Conservation (phyloP, 2,797 vertebrate species). For the Fistularia tabacaria region DNA sequence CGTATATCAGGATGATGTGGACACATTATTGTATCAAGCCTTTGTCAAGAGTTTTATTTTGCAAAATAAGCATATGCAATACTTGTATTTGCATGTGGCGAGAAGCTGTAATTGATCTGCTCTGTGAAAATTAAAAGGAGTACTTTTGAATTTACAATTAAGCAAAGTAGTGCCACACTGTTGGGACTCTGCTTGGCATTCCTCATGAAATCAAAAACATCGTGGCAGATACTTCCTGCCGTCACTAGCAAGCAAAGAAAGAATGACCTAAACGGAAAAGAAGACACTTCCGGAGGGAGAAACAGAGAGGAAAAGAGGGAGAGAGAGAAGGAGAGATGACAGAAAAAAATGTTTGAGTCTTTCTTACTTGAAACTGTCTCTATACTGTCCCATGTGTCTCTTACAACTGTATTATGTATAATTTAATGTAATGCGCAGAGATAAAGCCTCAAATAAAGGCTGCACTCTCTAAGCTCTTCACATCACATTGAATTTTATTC, state of each 20-base stretch:
- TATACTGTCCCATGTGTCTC: constrained; percentile 63
- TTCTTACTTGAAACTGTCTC: constrained; percentile 55
- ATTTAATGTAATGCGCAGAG: constrained; percentile 73
- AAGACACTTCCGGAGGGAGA: constrained; percentile 51
- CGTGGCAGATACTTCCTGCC: constrained; percentile 27
- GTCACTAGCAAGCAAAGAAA: constrained; percentile 29
- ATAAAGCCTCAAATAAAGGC: constrained; percentile 71
- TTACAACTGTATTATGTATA: constrained; percentile 72
- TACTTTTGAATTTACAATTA: no score
- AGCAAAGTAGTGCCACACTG: no score
- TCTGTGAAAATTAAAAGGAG: no score
- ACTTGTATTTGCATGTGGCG: no score
- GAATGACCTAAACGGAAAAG: constrained; percentile 47
- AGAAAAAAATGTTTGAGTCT: constrained; percentile 43
- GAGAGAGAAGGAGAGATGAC: constrained; percentile 17
- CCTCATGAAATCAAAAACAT: no score
- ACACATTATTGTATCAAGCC: no score
- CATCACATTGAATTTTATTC: constrained; percentile 74
- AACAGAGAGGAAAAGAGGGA: constrained; percentile 16
- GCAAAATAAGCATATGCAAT: no score
- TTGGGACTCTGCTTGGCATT: no score
- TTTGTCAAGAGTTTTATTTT: no score
- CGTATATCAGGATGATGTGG: no score
- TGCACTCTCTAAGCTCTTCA: constrained; percentile 69
- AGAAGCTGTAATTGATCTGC: no score